Evolutionary conservation across 2,113 vertebrate species (phyloP).

Genomic region (Gnathonemus echidnorhynchus): DNA sequence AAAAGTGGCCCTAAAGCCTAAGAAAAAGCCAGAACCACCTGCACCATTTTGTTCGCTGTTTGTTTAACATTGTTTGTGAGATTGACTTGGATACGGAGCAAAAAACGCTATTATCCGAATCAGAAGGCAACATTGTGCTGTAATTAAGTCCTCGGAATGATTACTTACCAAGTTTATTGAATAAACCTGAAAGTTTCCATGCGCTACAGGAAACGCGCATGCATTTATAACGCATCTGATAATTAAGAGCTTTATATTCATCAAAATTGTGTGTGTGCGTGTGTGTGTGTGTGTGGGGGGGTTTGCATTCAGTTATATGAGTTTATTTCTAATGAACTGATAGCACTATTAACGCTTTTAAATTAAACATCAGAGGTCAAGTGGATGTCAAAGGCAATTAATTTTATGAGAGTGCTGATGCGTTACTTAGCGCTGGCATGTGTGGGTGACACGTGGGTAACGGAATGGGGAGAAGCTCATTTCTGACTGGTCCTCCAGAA

Average conservation of each 20-base stretch:
- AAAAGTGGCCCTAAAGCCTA: constrained; percentile 23
- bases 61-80: neutral
- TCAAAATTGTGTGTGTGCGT: neutral
- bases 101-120: neutral
- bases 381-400: neutral
- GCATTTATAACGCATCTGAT: neutral
- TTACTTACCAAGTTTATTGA: constrained; percentile 48
- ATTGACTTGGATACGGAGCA: neutral
- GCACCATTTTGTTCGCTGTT: neutral
- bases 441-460: neutral
- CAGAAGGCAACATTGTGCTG: constrained; percentile 37
- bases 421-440: neutral
- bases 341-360: constrained; percentile 5
- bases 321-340: constrained; percentile 12
- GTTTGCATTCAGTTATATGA: neutral
- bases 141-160: constrained; percentile 37
- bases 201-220: neutral
- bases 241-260: constrained; percentile 8
- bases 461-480: neutral
- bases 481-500: neutral
- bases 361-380: constrained; percentile 6
- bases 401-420: neutral
- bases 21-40: constrained; percentile 16
- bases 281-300: neutral
- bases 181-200: constrained; percentile 31